These are phyloP conservation scores for Argopecten irradians DNA, from an alignment of 1,140 invertebrate genomes.

Conservation along the genomic window DNA sequence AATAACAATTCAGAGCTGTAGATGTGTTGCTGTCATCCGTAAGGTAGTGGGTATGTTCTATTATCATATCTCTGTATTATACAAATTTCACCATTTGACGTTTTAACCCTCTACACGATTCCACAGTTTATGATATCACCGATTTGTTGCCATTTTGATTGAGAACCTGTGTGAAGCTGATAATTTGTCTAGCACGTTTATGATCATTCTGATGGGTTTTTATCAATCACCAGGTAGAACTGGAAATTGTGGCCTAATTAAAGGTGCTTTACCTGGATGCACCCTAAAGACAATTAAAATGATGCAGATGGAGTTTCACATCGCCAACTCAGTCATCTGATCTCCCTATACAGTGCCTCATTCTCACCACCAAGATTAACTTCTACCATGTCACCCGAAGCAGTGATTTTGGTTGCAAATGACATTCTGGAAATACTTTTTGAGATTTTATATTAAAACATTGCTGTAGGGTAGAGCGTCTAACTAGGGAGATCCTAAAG, in stretches of 20 bases:
- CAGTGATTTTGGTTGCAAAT: slow-evolving; percentile 7
- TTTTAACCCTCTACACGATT: no score
- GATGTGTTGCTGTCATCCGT: no score
- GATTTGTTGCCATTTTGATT: background rate
- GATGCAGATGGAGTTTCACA: no score
- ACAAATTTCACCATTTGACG: no score
- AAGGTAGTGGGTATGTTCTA: no score
- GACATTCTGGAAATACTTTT: background rate
- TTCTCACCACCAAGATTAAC: background rate
- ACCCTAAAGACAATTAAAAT: no score
- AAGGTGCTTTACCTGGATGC: no score
- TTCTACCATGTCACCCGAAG: background rate
- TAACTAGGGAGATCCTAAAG: background rate
- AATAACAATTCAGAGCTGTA: no score
- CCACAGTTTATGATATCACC: background rate
- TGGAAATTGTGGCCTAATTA: background rate
- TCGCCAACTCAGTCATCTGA: no score
- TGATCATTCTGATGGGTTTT: background rate
- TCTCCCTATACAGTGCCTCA: background rate
- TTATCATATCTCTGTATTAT: no score
- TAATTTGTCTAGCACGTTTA: background rate
- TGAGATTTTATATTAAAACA: background rate
- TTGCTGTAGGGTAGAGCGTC: background rate
- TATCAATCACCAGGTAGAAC: no score
- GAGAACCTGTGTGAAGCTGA: background rate